Evolutionary conservation across 1,140 invertebrate species (phyloP).

Genomic region (Leptopilina boulardi): DNA sequence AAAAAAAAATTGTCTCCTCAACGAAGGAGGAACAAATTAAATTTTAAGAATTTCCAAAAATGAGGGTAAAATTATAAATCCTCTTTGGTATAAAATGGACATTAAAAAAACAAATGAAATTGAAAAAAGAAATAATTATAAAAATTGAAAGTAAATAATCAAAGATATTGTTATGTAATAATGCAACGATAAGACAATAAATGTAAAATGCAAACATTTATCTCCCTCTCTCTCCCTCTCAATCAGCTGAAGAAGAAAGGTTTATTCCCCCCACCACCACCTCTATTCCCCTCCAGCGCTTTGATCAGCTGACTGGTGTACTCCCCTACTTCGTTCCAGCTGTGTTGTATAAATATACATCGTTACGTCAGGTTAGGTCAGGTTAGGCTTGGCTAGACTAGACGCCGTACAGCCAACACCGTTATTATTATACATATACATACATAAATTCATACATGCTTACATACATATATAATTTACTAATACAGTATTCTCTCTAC

Average conservation of each 20-base stretch:
- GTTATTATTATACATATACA: constrained; percentile 50
- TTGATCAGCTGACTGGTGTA: constrained; percentile 69
- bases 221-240: too few relatives aligned
- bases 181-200: constrained; percentile 52
- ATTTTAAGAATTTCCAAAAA: too few relatives aligned
- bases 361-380: constrained; percentile 67
- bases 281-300: constrained; percentile 64
- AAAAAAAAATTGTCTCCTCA: too few relatives aligned
- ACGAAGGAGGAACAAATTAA: too few relatives aligned
- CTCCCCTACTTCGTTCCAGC: constrained; percentile 56
- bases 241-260: constrained; percentile 62
- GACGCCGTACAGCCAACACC: constrained; percentile 50
- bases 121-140: background rate
- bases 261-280: constrained; percentile 66
- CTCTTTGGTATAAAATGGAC: too few relatives aligned
- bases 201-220: constrained; percentile 53
- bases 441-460: background rate
- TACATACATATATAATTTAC: background rate
- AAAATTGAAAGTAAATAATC: background rate
- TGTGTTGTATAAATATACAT: constrained; percentile 70
- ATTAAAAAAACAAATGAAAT: too few relatives aligned
- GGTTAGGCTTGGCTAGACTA: constrained; percentile 67
- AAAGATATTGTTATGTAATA: constrained; percentile 32
- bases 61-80: too few relatives aligned
- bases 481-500: background rate